Evolutionary conservation across 2,888 invertebrate species (phyloP).

Genomic region (Tipula helvola): DNA sequence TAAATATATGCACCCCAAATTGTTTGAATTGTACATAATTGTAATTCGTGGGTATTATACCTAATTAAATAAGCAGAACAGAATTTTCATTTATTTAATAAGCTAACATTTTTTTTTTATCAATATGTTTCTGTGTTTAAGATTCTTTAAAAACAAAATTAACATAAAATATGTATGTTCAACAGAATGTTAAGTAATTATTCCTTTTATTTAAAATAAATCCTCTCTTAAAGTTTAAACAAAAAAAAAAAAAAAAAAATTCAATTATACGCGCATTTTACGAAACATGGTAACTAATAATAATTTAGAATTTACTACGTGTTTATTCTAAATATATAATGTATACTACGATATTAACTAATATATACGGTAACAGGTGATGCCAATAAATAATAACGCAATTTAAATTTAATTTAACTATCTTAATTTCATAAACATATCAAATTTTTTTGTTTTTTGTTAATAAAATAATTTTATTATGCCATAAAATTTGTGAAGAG

Average conservation of each 20-base stretch:
- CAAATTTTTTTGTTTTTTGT: background rate
- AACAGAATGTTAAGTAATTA: background rate
- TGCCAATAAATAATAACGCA: background rate
- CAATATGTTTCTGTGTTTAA: background rate
- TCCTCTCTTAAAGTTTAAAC: background rate
- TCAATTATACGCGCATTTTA: background rate
- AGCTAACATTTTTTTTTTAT: background rate
- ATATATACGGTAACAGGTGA: background rate
- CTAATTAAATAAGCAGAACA: background rate
- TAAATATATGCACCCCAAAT: background rate
- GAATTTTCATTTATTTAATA: background rate
- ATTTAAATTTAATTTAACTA: background rate
- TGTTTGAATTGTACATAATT: background rate
- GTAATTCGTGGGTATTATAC: background rate
- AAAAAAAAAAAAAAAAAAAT: background rate
- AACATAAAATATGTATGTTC: background rate
- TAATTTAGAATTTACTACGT: background rate
- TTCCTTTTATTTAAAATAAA: background rate
- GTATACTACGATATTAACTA: background rate
- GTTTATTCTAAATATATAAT: background rate
- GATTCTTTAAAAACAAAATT: background rate
- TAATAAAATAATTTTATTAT: background rate
- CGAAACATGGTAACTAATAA: background rate
- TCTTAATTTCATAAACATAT: background rate
- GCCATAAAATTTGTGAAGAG: background rate